Conservation (phyloP, 92 coral and sea anemone genomes). For the Zoanthus gigantus region DNA sequence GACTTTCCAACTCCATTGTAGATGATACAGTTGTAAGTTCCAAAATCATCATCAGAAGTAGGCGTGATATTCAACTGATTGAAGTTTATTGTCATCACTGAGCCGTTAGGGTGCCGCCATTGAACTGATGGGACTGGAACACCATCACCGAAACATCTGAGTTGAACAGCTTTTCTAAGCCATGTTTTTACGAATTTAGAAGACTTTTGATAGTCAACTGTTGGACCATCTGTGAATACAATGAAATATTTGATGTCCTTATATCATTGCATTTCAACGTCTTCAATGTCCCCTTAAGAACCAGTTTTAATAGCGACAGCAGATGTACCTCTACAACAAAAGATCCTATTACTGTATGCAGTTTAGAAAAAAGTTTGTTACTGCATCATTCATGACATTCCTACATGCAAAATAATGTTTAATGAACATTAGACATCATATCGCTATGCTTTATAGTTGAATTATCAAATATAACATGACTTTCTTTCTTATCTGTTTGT, state of each 20-base stretch:
- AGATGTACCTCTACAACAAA: too few relatives aligned
- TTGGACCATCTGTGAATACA: not conserved
- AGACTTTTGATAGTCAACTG: not conserved
- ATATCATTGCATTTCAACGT: not conserved
- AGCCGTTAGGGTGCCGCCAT: not conserved
- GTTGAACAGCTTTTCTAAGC: not conserved
- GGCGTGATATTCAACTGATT: not conserved
- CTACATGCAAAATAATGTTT: too few relatives aligned
- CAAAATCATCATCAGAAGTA: not conserved
- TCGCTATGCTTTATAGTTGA: too few relatives aligned
- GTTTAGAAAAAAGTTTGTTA: too few relatives aligned
- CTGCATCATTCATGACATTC: too few relatives aligned
- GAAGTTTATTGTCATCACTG: not conserved
- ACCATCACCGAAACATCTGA: slow-evolving; percentile 4
- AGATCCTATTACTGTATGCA: too few relatives aligned
- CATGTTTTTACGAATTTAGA: not conserved
- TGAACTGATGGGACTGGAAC: not conserved
- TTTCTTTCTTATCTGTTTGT: too few relatives aligned
- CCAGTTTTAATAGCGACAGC: too few relatives aligned
- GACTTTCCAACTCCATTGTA: not conserved
- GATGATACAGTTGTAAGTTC: not conserved
- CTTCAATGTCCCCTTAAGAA: too few relatives aligned
- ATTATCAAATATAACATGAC: too few relatives aligned
- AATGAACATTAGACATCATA: too few relatives aligned
- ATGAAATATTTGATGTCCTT: not conserved